These are phyloP conservation scores for Rhopilema esculentum DNA, from an alignment of 30 jellyfish, hydroid and myxozoan species.

Conservation along the genomic window DNA sequence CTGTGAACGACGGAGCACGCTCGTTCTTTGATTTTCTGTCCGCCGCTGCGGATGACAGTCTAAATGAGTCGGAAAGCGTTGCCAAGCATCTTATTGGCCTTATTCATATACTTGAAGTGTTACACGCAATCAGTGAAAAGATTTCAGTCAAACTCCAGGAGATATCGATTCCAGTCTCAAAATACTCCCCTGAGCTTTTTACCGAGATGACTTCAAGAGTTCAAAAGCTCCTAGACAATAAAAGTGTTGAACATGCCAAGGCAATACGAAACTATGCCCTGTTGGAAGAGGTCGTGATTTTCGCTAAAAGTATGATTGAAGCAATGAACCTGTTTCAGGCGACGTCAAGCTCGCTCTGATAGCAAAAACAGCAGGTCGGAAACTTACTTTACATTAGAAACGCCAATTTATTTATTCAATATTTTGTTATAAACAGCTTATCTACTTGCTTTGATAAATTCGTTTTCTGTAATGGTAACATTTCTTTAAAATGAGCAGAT, in stretches of 20 bases:
- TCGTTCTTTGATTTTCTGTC: not conserved
- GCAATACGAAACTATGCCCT: conserved; percentile 21
- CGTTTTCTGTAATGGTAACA: too few relatives aligned
- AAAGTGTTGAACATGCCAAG: not conserved
- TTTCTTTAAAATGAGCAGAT: too few relatives aligned
- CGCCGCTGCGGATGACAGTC: not conserved
- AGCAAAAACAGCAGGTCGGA: too few relatives aligned
- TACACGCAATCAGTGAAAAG: not conserved
- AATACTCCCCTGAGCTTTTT: not conserved
- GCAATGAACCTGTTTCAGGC: not conserved
- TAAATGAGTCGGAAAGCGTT: not conserved
- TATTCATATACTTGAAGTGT: not conserved
- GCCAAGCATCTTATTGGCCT: not conserved
- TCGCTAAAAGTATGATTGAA: not conserved
- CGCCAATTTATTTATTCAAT: too few relatives aligned
- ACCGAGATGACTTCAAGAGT: conserved; percentile 1
- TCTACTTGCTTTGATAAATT: too few relatives aligned
- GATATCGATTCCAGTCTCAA: not conserved
- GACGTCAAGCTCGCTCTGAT: not conserved
- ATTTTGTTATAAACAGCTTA: too few relatives aligned
- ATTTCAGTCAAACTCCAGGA: not conserved
- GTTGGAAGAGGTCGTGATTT: not conserved
- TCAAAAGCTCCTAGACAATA: not conserved
- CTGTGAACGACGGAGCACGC: not conserved
- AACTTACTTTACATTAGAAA: too few relatives aligned